Base-by-base conservation (phyloP, 2,113 vertebrate genomes). In the Pedionomus torquatus region DNA sequence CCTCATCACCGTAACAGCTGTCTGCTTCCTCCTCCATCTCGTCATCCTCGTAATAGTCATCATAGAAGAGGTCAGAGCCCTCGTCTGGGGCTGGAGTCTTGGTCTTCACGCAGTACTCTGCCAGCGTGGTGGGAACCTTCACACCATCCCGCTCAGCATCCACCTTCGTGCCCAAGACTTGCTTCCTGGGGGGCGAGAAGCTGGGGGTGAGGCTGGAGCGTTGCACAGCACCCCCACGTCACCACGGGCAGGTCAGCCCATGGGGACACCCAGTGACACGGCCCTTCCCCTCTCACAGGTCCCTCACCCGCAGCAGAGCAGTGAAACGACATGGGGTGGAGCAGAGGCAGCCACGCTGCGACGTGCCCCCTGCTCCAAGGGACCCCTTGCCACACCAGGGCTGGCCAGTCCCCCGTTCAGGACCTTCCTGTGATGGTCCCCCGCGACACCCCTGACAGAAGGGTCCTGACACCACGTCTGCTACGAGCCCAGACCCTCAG, bases 71-170 rank as follows among this genome's bases (percentile, higher is more conserved):
- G 97, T 99, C 99, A 0, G 99, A 99, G 96, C 99, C 99, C 78
- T 99, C 99, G 10, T 99, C 99, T 0, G 99, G 98, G 41, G 98
- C 98, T 0, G 99, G 99, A 17, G 98, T 99, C 89, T 98, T 99
- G 83, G 99, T 99, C 97, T 99, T 99, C 68, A 99, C 98, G 0
- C 99, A 99, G 95, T 99, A 99, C 95, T 99, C 99, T 0, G 99
- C 99, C 97, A 99, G 95, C 0, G 99, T 99, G 83, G 99, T 96
- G 25, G 99, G 99, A 15, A 99, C 99, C 96, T 99, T 99, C 87
- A 99, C 99, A 0, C 99, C 99, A 0, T 99, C 99, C 16, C 99
- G 98, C 41, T 99, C 99, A 0, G 99, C 99, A 0, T 99, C 99
- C 28, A 98, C 99, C 97, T 99, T 99, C 54, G 99, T 99, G 89